Evolutionary conservation across 2,888 invertebrate genomes (phyloP), one percentile per base, ranked within the genome.

Genomic region (Tiliacea aurago): DNA sequence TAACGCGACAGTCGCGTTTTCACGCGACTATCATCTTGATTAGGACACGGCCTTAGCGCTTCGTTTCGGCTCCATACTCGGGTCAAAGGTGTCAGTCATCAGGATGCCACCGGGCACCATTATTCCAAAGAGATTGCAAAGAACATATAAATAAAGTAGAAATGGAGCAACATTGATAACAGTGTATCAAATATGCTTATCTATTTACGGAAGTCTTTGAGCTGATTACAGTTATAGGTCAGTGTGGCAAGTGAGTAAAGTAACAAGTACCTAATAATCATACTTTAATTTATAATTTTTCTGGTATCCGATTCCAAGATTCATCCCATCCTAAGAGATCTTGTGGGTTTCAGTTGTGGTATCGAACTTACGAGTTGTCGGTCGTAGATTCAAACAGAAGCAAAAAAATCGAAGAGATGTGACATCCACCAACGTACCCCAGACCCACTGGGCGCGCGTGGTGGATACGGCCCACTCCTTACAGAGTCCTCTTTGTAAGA

Each of bases 151-250:
- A 66, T 49, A 64, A 62, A 49, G n/a, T 43, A 58, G 9, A 55
- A 81, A 70, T 70, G n/a, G 67, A 64, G 15, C 70, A 56, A 51
- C n/a, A 59, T 43, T 69, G 70, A 76, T 78, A 76, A 63, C 43
- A 23, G 47, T 37, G 55, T 78, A 73, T 59, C 67, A 68, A 76
- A n/a, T n/a, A 70, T 53, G 49, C 70, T 76, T 83, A 85, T 84
- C 83, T 77, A 15, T 56, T 68, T 64, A 51, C 77, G 83, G 84
- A 80, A 84, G 75, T 77, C 68, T 72, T 68, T 59, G 58, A 64
- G 47, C 55, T 84, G 85, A 84, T 85, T 72, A 68, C 28, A 69
- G 43, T 78, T 59, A 83, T 69, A 65, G 85, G 80, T 74, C 70
- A 84, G 61, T 75, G 47, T 65, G 63, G 43, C 72, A 69, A 58